These are phyloP conservation scores for Aurelia coerulea DNA, from an alignment of 30 jellyfish, hydroid and myxozoan species.

Conservation along the genomic window DNA sequence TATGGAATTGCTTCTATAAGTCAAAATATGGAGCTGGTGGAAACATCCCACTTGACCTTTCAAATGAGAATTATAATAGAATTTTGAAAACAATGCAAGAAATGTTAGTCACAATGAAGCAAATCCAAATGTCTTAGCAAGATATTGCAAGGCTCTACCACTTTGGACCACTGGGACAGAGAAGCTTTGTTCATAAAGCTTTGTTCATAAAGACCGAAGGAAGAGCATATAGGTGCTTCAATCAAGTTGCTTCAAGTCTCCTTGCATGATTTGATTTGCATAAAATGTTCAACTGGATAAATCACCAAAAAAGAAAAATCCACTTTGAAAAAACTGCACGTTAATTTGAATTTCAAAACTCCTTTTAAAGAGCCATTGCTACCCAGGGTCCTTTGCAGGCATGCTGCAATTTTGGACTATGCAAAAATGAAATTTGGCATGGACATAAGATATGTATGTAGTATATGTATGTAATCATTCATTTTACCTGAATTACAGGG, in stretches of 20 bases:
- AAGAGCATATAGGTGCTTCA: slow-evolving; percentile 26
- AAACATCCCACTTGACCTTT: slow-evolving; percentile 63
- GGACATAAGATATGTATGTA: no score
- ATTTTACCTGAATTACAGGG: no score
- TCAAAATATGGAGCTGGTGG: slow-evolving; percentile 51
- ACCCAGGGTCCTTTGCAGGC: no score
- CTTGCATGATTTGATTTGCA: slow-evolving; percentile 39
- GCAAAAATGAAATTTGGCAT: no score
- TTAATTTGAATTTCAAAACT: no score
- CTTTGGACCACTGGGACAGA: slow-evolving; percentile 27
- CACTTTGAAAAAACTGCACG: no score
- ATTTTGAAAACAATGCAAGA: slow-evolving; percentile 11
- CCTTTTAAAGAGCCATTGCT: no score
- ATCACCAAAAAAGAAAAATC: slow-evolving; percentile 6
- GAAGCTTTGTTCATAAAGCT: slow-evolving; percentile 20
- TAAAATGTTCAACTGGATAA: slow-evolving; percentile 27
- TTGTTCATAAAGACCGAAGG: slow-evolving; percentile 20
- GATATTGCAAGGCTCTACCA: slow-evolving; percentile 31
- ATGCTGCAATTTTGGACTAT: no score
- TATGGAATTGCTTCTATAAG: slow-evolving; percentile 50
- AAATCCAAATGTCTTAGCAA: slow-evolving; percentile 7
- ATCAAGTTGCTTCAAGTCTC: slow-evolving; percentile 3
- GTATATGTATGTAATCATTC: no score
- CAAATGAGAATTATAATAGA: slow-evolving; percentile 21
- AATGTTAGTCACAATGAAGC: slow-evolving; percentile 37